phyloP scores from a whole-genome alignment of 2,113 vertebrate species.

The Syngnathus floridae region DNA sequence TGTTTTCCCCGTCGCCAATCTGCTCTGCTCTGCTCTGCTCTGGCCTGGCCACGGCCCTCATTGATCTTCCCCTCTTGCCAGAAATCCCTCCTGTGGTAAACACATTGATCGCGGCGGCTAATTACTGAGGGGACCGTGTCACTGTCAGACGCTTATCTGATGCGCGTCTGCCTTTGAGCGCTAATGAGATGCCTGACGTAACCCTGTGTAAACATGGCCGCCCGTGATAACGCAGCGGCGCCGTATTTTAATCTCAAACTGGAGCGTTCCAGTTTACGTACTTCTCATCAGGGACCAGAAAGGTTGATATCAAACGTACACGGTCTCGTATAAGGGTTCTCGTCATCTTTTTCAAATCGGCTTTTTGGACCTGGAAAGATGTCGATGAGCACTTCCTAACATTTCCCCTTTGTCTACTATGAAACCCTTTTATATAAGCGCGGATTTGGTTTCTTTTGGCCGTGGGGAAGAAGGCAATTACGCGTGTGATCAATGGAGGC shows the following conservation, averaged over 20 bases:
- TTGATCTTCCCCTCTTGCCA: slow-evolving; percentile 46
- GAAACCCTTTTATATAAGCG: background rate
- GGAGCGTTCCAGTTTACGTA: too few species aligned
- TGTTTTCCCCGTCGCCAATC: background rate
- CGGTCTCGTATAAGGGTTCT: too few species aligned
- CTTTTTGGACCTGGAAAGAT: too few species aligned
- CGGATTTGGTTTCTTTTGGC: slow-evolving; percentile 43
- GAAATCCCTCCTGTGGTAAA: slow-evolving; percentile 53
- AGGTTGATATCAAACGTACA: too few species aligned
- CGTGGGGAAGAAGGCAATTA: slow-evolving; percentile 53
- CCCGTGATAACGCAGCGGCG: background rate
- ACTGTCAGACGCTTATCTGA: slow-evolving; percentile 60
- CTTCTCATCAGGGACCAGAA: too few species aligned
- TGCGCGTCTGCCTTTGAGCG: slow-evolving; percentile 35
- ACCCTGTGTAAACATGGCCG: background rate
- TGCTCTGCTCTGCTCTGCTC: slow-evolving; percentile 17
- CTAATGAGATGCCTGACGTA: slow-evolving; percentile 34
- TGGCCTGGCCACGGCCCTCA: slow-evolving; percentile 29
- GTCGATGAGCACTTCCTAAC: too few species aligned
- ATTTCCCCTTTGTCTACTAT: background rate
- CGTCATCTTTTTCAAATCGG: too few species aligned
- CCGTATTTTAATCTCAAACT: background rate
- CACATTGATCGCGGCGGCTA: slow-evolving; percentile 65
- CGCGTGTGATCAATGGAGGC: slow-evolving; percentile 57
- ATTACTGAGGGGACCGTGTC: slow-evolving; percentile 65